These are phyloP conservation scores for Calonectris borealis DNA, from an alignment of 2,113 vertebrate species.

Conservation along the genomic window DNA sequence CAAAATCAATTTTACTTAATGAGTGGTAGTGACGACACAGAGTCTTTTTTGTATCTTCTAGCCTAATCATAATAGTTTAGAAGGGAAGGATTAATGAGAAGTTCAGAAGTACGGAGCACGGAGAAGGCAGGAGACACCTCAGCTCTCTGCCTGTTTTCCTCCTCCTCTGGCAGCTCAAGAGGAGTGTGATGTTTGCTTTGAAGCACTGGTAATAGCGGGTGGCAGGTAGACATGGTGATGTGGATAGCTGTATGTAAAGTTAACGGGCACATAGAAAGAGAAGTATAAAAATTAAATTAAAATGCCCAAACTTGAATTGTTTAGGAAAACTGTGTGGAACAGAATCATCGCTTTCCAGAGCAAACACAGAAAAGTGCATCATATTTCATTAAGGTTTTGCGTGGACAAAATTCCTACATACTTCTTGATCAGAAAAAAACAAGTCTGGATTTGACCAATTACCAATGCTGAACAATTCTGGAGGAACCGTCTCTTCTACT, in stretches of 20 bases:
- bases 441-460: background rate
- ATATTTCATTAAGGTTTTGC: background rate
- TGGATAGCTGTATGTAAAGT: background rate
- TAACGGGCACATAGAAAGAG: background rate
- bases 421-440: background rate
- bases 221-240: background rate
- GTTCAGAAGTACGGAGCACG: accelerated
- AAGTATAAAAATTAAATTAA: background rate
- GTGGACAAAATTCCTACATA: accelerated
- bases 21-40: accelerated
- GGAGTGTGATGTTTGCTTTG: background rate
- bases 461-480: background rate
- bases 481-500: background rate
- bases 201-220: background rate
- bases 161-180: background rate
- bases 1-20: background rate
- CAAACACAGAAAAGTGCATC: background rate
- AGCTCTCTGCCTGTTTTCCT: background rate
- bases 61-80: accelerated
- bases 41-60: background rate
- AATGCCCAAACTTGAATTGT: background rate
- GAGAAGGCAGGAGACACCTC: background rate
- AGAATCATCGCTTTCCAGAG: background rate
- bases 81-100: background rate
- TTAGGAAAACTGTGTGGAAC: background rate